Evolutionary conservation across 2,888 invertebrate genomes (phyloP), one percentile per base, ranked within the genome.

Genomic region (Oscheius sp.): DNA sequence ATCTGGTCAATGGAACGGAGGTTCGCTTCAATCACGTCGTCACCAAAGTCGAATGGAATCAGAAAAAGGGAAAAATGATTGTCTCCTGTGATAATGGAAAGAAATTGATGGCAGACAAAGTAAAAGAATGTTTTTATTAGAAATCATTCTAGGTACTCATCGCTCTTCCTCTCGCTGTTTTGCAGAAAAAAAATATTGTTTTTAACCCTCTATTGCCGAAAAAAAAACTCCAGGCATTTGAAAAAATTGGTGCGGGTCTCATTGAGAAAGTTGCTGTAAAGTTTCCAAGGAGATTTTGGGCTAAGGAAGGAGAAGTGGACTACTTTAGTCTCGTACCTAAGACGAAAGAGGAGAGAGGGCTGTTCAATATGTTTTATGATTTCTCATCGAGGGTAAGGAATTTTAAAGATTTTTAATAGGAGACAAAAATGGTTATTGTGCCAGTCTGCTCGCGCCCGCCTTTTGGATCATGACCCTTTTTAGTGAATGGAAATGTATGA

Each of bases 301-400:
- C 73, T 0, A 82, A 85, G 54, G 38, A 41, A 2, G 30, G 41
- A 9, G 47, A 57, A 8, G 32, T 57, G 22, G 45, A 67, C 24
- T 67, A 87, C 73, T 89, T 88, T 80, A 88, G 88, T 12, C 83
- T 86, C 62, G 86, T 89, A 2, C 86, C 87, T 1, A 75, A 80
- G 20, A 68, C 70, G 2, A 79, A 74, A 20, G 72, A 80, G 1
- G 76, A 80, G 33, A 71, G 87, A 30, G 88, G 88, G 2, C 76
- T 87, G 17, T 88, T 88, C 82, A 87, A 86, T 72, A 86, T 88
- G 44, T 89, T 88, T 77, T 87, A 88, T 78, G 88, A 88, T 77
- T 81, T 88, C 54, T 82, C 87, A 0, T 74, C 80, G n/a, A 70
- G 81, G 70, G 86, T 85, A 68, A 54, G 38, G n/a, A n/a, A n/a